Percentiles rank a stretch among this genome's conserved stretches.
Conservation (phyloP, 2,113 vertebrate genomes). For the Numida meleagris region DNA sequence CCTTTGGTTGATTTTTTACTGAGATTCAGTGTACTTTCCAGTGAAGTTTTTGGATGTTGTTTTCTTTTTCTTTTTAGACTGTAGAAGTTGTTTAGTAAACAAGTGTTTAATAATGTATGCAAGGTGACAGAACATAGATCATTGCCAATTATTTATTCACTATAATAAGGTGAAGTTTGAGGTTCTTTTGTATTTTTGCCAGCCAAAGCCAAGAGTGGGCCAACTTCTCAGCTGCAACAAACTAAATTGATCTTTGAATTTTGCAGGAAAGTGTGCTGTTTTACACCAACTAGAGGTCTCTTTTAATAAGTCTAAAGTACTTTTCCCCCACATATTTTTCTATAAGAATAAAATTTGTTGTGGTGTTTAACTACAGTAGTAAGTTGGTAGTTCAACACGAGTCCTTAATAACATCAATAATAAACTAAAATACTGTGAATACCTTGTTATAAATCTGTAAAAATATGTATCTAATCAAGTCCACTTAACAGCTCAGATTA, state of each 20-base stretch:
- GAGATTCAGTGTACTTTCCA: slow-evolving; percentile 37
- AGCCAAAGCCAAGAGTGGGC: neutral
- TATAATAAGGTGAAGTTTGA: neutral
- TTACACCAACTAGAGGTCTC: neutral
- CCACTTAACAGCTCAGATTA: neutral
- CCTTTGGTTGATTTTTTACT: slow-evolving; percentile 51
- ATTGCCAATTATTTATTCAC: slow-evolving; percentile 57
- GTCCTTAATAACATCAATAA: neutral
- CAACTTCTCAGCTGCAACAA: neutral
- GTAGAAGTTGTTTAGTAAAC: slow-evolving; percentile 57
- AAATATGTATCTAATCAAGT: neutral
- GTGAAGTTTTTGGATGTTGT: neutral
- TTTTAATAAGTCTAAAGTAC: neutral
- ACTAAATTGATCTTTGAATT: neutral
- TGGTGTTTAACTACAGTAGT: neutral
- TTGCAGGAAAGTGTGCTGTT: neutral
- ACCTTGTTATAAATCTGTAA: neutral
- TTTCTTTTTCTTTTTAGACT: slow-evolving; percentile 19
- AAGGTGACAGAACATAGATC: slow-evolving; percentile 38
- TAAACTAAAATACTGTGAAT: neutral
- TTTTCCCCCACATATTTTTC: neutral
- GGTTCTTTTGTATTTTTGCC: neutral
- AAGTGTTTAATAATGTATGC: slow-evolving; percentile 61
- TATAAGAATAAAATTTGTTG: neutral
- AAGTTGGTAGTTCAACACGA: neutral